phyloP scores from a whole-genome alignment of 2,113 vertebrate species.

The Dicentrarchus labrax region DNA sequence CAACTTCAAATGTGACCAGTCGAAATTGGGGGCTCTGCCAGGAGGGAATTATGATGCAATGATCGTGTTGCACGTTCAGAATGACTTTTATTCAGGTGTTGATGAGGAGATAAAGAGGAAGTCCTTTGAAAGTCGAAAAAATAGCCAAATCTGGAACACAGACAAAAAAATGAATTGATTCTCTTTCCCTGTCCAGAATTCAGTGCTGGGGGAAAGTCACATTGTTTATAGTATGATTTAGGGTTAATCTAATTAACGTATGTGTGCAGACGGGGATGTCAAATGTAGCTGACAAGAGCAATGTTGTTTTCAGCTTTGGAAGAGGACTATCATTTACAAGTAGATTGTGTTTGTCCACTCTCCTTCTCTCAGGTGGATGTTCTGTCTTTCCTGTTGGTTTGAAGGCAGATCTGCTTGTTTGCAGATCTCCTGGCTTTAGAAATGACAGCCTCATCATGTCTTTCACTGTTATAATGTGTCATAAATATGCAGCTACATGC shows the following conservation, averaged over 20 bases:
- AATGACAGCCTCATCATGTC: slow-evolving; percentile 59
- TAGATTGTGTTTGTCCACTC: slow-evolving; percentile 57
- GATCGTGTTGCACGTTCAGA: slow-evolving; percentile 28
- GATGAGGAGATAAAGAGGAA: not conserved
- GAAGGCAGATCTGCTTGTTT: slow-evolving; percentile 20
- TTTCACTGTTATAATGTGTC: slow-evolving; percentile 64
- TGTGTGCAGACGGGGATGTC: slow-evolving; percentile 11
- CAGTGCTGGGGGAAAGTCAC: not conserved
- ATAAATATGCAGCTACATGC: slow-evolving; percentile 80
- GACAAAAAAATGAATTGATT: not conserved
- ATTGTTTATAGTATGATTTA: not conserved
- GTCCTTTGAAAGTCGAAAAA: not conserved
- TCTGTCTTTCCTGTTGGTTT: slow-evolving; percentile 23
- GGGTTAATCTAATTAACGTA: slow-evolving; percentile 19
- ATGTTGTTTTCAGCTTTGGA: slow-evolving; percentile 10
- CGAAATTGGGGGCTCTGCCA: slow-evolving; percentile 19
- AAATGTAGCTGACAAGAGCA: slow-evolving; percentile 28
- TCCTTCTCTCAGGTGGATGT: slow-evolving; percentile 12
- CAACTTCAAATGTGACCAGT: slow-evolving; percentile 41
- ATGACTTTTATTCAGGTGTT: slow-evolving; percentile 46
- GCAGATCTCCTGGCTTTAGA: slow-evolving; percentile 53
- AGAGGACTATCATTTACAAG: slow-evolving; percentile 37
- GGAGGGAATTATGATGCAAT: slow-evolving; percentile 22
- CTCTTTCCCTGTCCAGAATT: not conserved
- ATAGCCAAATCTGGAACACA: not conserved